Evolutionary conservation across 1,140 invertebrate genomes (phyloP).

Genomic region (Samia ricini): DNA sequence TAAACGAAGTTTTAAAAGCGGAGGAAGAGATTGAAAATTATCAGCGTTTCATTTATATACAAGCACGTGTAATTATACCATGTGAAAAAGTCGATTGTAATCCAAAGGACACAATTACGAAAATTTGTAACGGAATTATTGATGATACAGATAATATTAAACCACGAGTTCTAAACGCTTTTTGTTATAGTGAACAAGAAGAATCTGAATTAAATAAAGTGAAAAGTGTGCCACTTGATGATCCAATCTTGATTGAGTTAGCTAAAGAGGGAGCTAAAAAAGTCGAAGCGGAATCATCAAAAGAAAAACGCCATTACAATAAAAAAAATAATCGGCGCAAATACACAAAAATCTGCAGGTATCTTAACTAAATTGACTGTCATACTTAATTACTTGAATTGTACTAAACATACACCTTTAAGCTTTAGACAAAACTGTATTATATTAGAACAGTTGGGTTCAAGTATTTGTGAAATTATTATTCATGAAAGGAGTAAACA

Average conservation of each 20-base stretch:
- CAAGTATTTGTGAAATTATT: slow-evolving; percentile 46
- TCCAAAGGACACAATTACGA: slow-evolving; percentile 20
- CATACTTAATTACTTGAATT: slow-evolving; percentile 41
- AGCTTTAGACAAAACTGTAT: slow-evolving; percentile 39
- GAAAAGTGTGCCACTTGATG: slow-evolving; percentile 31
- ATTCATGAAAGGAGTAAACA: slow-evolving; percentile 43
- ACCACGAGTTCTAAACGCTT: slow-evolving; percentile 40
- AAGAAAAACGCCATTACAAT: slow-evolving; percentile 38
- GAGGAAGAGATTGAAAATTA: slow-evolving; percentile 49
- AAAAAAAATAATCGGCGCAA: slow-evolving; percentile 41
- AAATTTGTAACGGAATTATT: slow-evolving; percentile 54
- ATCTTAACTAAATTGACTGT: slow-evolving; percentile 43
- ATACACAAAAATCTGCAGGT: slow-evolving; percentile 38
- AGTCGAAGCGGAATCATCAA: slow-evolving; percentile 42
- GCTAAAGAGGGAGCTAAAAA: slow-evolving; percentile 37
- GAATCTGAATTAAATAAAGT: slow-evolving; percentile 16
- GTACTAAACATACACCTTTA: slow-evolving; percentile 34
- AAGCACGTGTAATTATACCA: slow-evolving; percentile 41
- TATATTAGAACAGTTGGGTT: slow-evolving; percentile 31
- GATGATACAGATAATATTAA: slow-evolving; percentile 29
- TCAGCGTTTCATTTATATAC: slow-evolving; percentile 48
- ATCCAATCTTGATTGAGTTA: slow-evolving; percentile 38
- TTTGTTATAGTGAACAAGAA: slow-evolving; percentile 39
- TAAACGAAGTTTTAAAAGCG: slow-evolving; percentile 42
- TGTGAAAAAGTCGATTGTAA: slow-evolving; percentile 41